Evolutionary conservation across 2,888 invertebrate genomes (phyloP).

Genomic region (Cryptocephalus primarius): DNA sequence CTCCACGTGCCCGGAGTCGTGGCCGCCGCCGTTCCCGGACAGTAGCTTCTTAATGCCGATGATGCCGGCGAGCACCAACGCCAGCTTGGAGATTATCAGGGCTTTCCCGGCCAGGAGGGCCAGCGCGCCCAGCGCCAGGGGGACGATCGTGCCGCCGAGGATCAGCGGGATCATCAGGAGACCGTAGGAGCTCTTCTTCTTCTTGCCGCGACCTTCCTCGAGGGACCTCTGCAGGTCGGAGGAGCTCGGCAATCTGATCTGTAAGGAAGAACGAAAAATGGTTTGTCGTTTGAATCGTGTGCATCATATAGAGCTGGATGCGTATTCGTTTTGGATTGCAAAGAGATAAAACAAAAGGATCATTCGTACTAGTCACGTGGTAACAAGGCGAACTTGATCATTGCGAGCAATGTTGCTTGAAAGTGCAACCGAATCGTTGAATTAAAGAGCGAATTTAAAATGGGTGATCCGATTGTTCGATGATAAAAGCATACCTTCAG

Average conservation of each 20-base stretch:
- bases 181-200: constrained; percentile 61
- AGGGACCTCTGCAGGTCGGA: constrained; percentile 52
- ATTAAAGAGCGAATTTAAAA: too few species aligned
- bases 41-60: constrained; percentile 77
- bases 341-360: too few species aligned
- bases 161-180: constrained; percentile 68
- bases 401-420: too few species aligned
- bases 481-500: too few species aligned
- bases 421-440: too few species aligned
- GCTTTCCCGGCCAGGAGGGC: constrained; percentile 78
- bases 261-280: constrained; percentile 11
- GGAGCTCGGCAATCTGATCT: constrained; percentile 66
- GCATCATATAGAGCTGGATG: too few species aligned
- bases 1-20: constrained; percentile 54
- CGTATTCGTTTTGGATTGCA: too few species aligned
- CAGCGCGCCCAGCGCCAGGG: constrained; percentile 70
- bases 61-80: constrained; percentile 70
- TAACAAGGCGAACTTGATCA: too few species aligned
- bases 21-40: constrained; percentile 46
- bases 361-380: too few species aligned
- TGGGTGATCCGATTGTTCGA: too few species aligned
- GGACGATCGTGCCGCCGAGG: constrained; percentile 70
- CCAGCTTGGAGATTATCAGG: constrained; percentile 72
- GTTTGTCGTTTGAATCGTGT: too few species aligned
- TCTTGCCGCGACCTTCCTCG: constrained; percentile 53